Conservation (phyloP, 2,888 invertebrate genomes). For the Dryobota labecula region DNA sequence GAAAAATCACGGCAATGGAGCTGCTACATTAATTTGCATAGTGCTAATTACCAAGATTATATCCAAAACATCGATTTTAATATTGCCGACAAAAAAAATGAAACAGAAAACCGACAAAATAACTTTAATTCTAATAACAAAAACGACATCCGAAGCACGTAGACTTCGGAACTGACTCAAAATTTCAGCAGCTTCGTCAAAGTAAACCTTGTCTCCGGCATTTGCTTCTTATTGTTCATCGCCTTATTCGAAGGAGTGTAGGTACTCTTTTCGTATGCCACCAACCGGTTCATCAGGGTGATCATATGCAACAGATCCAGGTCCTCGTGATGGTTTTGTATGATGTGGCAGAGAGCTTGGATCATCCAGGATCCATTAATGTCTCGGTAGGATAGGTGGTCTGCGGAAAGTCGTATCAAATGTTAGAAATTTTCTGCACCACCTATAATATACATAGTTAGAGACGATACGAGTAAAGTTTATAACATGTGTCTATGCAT, state of each 20-base stretch:
- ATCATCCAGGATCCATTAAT: conserved; percentile 79
- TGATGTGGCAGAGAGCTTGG: conserved; percentile 78
- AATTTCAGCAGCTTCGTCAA: conserved; percentile 75
- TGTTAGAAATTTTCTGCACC: not conserved
- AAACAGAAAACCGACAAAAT: not conserved
- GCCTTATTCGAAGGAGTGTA: conserved; percentile 65
- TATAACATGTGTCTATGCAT: not conserved
- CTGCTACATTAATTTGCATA: not conserved
- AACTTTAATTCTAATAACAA: conserved; percentile 5
- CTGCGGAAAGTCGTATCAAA: conserved; percentile 64
- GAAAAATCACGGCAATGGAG: not conserved
- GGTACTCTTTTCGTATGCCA: conserved; percentile 73
- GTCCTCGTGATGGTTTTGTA: conserved; percentile 67
- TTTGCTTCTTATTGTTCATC: conserved; percentile 78
- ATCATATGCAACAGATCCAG: conserved; percentile 78
- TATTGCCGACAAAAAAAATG: not conserved
- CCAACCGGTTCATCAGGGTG: conserved; percentile 73
- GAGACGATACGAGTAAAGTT: not conserved
- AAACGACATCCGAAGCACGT: conserved; percentile 7
- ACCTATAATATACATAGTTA: not conserved
- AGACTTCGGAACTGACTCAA: conserved; percentile 20
- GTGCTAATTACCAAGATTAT: not conserved
- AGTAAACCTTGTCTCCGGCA: conserved; percentile 80
- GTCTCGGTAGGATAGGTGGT: conserved; percentile 77
- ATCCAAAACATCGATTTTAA: not conserved